phyloP scores from a whole-genome alignment of 53 echinoderm and acorn worm genomes.

The Paracentrotus lividus region DNA sequence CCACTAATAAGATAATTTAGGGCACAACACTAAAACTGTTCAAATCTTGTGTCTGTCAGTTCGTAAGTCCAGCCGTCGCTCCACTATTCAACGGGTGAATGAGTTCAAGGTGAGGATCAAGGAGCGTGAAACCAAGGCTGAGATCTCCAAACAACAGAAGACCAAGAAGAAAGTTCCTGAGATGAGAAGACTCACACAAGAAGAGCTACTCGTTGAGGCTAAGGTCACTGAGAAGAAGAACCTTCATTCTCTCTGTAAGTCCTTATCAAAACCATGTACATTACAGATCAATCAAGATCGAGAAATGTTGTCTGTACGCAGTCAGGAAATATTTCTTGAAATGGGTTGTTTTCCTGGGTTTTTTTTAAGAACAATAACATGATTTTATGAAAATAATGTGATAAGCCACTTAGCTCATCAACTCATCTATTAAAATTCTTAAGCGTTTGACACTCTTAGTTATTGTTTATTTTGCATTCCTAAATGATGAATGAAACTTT shows the following conservation, averaged over 20 bases:
- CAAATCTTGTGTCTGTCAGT: slow-evolving; percentile 71
- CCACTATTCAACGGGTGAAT: slow-evolving; percentile 85
- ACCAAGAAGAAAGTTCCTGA: slow-evolving; percentile 76
- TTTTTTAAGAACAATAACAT: too few species aligned
- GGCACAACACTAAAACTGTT: too few species aligned
- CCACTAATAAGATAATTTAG: too few species aligned
- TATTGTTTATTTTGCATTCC: too few species aligned
- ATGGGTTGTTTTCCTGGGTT: too few species aligned
- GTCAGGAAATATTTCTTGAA: too few species aligned
- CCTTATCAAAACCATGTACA: neutral
- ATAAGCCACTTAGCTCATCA: too few species aligned
- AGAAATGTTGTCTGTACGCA: neutral
- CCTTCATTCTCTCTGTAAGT: slow-evolving; percentile 89
- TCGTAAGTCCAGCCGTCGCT: slow-evolving; percentile 86
- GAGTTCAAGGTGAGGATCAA: slow-evolving; percentile 87
- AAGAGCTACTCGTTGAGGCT: slow-evolving; percentile 92
- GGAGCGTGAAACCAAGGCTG: slow-evolving; percentile 81
- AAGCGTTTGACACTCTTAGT: too few species aligned
- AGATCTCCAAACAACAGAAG: slow-evolving; percentile 67
- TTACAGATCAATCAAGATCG: neutral
- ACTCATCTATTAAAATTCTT: too few species aligned
- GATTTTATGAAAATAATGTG: too few species aligned
- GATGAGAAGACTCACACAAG: slow-evolving; percentile 92
- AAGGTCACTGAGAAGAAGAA: slow-evolving; percentile 90
- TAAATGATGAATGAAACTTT: too few species aligned